These are phyloP conservation scores for Panopea generosa DNA, from an alignment of 2,888 invertebrate genomes.

Conservation along the genomic window DNA sequence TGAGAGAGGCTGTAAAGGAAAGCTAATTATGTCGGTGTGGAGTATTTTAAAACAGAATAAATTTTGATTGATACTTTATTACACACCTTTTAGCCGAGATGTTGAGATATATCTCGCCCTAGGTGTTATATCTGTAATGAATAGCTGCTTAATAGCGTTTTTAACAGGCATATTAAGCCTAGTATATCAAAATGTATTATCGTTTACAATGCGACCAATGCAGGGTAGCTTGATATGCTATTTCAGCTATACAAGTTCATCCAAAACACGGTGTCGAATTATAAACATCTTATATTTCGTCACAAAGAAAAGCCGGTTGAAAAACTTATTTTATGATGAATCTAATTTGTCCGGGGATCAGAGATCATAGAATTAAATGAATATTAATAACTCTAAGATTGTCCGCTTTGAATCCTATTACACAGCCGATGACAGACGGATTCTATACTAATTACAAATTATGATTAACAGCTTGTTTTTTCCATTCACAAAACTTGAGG, in stretches of 20 bases:
- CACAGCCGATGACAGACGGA: too few relatives aligned
- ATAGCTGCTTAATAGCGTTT: too few relatives aligned
- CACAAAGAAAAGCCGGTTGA: too few relatives aligned
- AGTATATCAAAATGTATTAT: too few relatives aligned
- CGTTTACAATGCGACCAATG: too few relatives aligned
- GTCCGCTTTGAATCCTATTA: too few relatives aligned
- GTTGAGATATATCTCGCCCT: constrained; percentile 10
- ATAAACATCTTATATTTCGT: too few relatives aligned
- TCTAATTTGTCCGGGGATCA: not conserved
- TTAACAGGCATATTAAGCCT: too few relatives aligned
- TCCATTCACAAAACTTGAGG: not conserved
- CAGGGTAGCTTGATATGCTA: too few relatives aligned
- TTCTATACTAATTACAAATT: constrained; percentile 1
- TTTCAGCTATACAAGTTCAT: too few relatives aligned
- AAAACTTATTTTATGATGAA: not conserved
- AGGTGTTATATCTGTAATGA: not conserved
- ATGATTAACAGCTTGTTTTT: not conserved
- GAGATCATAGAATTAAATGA: constrained; percentile 15
- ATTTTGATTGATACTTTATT: constrained; percentile 31
- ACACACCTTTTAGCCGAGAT: constrained; percentile 27
- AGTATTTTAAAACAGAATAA: constrained; percentile 36
- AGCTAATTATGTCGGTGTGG: constrained; percentile 28
- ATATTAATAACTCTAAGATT: constrained; percentile 1
- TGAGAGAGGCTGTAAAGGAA: constrained; percentile 10
- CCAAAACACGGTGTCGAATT: too few relatives aligned